Conservation (phyloP, 2,797 vertebrate genomes). For the Chiloscyllium punctatum region DNA sequence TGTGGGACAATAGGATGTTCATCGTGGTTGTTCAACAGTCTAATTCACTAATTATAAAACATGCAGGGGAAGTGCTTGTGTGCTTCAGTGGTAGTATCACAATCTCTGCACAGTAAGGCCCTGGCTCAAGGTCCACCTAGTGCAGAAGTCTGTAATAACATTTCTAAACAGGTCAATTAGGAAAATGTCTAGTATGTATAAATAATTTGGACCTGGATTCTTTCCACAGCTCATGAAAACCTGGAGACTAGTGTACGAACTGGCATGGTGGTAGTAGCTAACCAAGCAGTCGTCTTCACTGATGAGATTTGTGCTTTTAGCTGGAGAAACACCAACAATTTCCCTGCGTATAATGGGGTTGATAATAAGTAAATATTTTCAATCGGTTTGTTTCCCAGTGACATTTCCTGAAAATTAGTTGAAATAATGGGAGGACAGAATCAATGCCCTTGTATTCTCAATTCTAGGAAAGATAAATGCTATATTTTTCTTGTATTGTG, state of each 20-base stretch:
- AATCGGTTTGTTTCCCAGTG: not conserved
- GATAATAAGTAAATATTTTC: not conserved
- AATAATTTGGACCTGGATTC: not conserved
- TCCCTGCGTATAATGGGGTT: not conserved
- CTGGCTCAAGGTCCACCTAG: too few species aligned
- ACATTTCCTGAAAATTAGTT: not conserved
- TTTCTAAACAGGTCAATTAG: too few species aligned
- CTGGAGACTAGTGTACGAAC: not conserved
- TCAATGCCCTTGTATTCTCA: not conserved
- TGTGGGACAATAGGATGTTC: not conserved
- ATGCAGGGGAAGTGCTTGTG: not conserved
- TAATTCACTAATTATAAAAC: not conserved
- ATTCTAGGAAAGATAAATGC: not conserved
- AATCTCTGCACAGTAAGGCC: too few species aligned
- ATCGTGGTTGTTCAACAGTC: not conserved
- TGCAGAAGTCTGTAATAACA: too few species aligned
- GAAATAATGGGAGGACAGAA: not conserved
- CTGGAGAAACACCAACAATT: not conserved
- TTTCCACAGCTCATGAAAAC: not conserved
- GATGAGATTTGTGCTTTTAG: not conserved
- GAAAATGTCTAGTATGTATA: too few species aligned
- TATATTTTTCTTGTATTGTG: not conserved
- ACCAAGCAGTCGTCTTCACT: too few species aligned
- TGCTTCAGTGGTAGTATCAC: too few species aligned
- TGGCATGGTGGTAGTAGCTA: not conserved